Base-by-base conservation (phyloP, 1,140 invertebrate species). In the Oreohelix idahoensis region DNA sequence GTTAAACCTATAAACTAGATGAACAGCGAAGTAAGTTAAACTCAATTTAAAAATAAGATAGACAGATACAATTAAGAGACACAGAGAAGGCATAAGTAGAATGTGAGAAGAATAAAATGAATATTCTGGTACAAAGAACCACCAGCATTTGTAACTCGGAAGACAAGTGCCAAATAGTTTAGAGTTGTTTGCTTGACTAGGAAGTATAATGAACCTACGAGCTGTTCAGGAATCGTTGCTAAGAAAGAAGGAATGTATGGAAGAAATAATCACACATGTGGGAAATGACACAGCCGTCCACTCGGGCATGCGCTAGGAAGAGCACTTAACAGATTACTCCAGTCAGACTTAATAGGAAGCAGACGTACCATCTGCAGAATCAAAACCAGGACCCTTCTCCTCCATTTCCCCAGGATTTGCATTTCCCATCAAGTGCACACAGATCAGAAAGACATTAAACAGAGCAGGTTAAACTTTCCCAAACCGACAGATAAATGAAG, bases 401-500 rank as follows among this genome's bases (percentile, higher is more conserved):
- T 58, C 23, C 26, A 58, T n/a, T n/a, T n/a, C 10, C 1, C 53
- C 53, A 58, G 20, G 17, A 20, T 58, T 58, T 58, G 53, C 53
- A 58, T 58, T 58, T 10, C 17, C 53, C 53, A 20, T 4, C 53
- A 58, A 23, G 53, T 58, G 53, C 53, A 58, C 53, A 58, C 53
- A 58, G 15, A 58, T 58, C 53, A 4, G 17, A 23, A n/a, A 5
- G 53, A 58, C 53, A 58, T 23, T 23, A n/a, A 20, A 58, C 53
- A 69, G 58, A 69, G 32, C 35, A 20, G 66, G 51, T 32, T 35
- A 35, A 35, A 80, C 29, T 36, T 29, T 35, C 51, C 35, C 39
- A 69, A 63, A 2, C 17, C 23, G 38, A 70, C 29, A 80, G 63
- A 80, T 35, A 69, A 36, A 66, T 51, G 66, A 45, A 69, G 73